phyloP scores from a whole-genome alignment of 2,888 invertebrate genomes.

The Cenopis cana region DNA sequence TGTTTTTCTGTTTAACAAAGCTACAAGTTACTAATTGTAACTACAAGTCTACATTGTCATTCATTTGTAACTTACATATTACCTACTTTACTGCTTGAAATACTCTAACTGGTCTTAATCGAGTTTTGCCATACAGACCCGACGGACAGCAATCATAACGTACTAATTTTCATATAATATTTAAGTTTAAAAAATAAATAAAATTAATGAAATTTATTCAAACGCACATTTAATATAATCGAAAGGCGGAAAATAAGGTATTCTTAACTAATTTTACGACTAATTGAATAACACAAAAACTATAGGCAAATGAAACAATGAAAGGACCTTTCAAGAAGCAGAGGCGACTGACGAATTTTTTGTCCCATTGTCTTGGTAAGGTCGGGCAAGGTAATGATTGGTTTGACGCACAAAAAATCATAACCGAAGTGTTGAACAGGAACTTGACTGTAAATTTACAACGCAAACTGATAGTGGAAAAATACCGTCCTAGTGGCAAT shows the following conservation, averaged over 20 bases:
- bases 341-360: slow-evolving; percentile 24
- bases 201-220: too few species aligned
- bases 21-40: too few species aligned
- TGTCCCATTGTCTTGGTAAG: slow-evolving; percentile 40
- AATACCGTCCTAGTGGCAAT: neutral
- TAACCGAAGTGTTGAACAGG: slow-evolving; percentile 21
- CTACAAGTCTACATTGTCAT: too few species aligned
- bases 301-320: slow-evolving; percentile 28
- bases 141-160: too few species aligned
- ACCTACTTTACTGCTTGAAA: too few species aligned
- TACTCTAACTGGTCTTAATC: too few species aligned
- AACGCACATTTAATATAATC: too few species aligned
- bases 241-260: too few species aligned
- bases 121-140: too few species aligned
- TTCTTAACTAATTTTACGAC: neutral
- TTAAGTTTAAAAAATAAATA: too few species aligned
- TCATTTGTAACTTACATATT: too few species aligned
- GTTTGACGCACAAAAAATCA: slow-evolving; percentile 39
- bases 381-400: slow-evolving; percentile 39
- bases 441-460: slow-evolving; percentile 4
- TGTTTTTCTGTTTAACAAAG: too few species aligned
- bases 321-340: slow-evolving; percentile 17
- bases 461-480: neutral
- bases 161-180: neutral
- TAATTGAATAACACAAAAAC: slow-evolving; percentile 7